Evolutionary conservation across 1,140 invertebrate species (phyloP).

Genomic region (Bactericera cockerelli): DNA sequence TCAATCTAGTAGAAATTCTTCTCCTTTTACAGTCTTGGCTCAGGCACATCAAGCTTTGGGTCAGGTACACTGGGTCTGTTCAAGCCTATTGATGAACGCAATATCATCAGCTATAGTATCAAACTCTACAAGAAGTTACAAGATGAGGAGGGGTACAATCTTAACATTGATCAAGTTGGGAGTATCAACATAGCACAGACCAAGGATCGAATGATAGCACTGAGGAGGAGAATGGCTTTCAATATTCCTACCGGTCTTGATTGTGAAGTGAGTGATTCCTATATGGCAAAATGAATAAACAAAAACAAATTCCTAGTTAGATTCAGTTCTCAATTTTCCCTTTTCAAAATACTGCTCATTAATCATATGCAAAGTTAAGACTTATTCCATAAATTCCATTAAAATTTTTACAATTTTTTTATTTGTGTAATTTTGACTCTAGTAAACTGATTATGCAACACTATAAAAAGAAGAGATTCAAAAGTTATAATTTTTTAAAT

Average conservation of each 20-base stretch:
- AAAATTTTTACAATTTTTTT: too few relatives aligned
- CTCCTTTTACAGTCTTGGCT: conserved; percentile 40
- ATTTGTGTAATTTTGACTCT: too few relatives aligned
- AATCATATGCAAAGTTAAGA: too few relatives aligned
- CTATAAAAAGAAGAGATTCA: too few relatives aligned
- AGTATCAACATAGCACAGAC: conserved; percentile 55
- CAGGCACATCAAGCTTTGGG: conserved; percentile 48
- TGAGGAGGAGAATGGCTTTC: conserved; percentile 42
- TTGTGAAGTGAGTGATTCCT: conserved; percentile 31
- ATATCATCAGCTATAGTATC: conserved; percentile 42
- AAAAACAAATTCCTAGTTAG: neutral
- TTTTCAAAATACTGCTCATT: too few relatives aligned
- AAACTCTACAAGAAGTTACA: conserved; percentile 44
- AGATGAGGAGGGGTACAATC: conserved; percentile 31
- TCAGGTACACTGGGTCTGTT: conserved; percentile 46
- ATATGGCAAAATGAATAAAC: too few relatives aligned
- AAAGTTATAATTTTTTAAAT: too few relatives aligned
- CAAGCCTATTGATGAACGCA: conserved; percentile 35
- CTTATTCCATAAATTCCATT: too few relatives aligned
- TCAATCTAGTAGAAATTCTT: too few relatives aligned
- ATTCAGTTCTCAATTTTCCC: conserved; percentile 10
- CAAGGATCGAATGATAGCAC: conserved; percentile 47
- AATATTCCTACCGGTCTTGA: conserved; percentile 33
- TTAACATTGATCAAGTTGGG: conserved; percentile 44
- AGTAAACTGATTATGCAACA: too few relatives aligned